Evolutionary conservation across 2,888 invertebrate genomes (phyloP).

Genomic region (Laspeyria flexula): DNA sequence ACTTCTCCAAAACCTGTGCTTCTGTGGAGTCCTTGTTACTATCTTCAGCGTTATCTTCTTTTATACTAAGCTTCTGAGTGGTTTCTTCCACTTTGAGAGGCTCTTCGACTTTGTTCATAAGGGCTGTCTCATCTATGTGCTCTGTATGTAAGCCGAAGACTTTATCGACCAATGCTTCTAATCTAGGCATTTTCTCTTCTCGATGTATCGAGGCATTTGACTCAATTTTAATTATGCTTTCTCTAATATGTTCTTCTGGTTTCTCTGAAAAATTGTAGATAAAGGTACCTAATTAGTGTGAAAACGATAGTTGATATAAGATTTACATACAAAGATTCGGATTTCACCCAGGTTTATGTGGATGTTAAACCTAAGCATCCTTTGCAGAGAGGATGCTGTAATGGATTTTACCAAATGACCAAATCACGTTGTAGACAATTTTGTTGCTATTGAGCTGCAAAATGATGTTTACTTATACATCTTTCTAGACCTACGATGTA

Average conservation of each 20-base stretch:
- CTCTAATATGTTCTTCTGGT: constrained; percentile 34
- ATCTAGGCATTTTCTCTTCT: constrained; percentile 57
- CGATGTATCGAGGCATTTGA: constrained; percentile 18
- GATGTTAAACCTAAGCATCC: no score
- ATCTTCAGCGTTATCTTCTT: constrained; percentile 16
- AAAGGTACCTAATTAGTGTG: background rate
- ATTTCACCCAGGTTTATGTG: no score
- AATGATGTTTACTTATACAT: no score
- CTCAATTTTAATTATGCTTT: constrained; percentile 24
- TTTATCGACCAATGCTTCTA: constrained; percentile 71
- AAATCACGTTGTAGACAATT: no score
- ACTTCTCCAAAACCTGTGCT: constrained; percentile 16
- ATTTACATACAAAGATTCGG: no score
- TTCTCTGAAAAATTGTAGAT: constrained; percentile 43
- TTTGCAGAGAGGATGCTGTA: no score
- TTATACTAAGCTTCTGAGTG: constrained; percentile 13
- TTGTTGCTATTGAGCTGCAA: no score
- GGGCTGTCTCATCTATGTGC: constrained; percentile 52
- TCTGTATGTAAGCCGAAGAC: constrained; percentile 52
- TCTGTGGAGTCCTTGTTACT: constrained; percentile 2
- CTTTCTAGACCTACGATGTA: no score
- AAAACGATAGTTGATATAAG: no score
- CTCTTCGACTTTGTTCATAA: constrained; percentile 11
- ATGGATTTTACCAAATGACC: no score
- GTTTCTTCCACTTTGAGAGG: constrained; percentile 10